Evolutionary conservation across 37 sponge, comb jelly and placozoan genomes (phyloP).

Genomic region (Theonella swinhoei): DNA sequence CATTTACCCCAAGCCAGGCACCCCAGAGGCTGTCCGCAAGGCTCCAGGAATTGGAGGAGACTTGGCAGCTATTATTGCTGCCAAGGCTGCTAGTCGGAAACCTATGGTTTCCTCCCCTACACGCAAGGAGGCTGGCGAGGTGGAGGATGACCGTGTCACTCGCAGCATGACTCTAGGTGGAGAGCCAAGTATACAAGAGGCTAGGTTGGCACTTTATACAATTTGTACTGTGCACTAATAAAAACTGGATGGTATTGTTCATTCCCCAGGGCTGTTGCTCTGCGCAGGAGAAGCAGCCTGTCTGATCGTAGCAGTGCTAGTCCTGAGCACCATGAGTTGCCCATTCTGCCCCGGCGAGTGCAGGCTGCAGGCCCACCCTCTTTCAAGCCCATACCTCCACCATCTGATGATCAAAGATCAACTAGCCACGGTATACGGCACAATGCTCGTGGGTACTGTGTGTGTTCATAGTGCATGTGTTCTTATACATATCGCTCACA

Average conservation of each 20-base stretch:
- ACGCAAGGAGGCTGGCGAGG: slow-evolving; percentile 39
- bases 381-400: slow-evolving; percentile 70
- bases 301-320: slow-evolving; percentile 14
- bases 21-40: background rate
- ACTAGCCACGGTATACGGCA: too few relatives aligned
- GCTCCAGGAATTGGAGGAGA: slow-evolving; percentile 26
- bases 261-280: slow-evolving; percentile 2
- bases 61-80: slow-evolving; percentile 68
- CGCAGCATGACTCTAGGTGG: slow-evolving; percentile 21
- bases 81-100: slow-evolving; percentile 66
- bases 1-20: slow-evolving; percentile 2
- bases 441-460: too few relatives aligned
- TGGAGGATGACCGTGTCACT: background rate
- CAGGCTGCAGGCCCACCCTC: slow-evolving; percentile 57
- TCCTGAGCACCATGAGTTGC: slow-evolving; percentile 29
- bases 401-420: slow-evolving; percentile 13
- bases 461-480: too few relatives aligned
- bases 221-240: too few relatives aligned
- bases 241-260: background rate
- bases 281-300: slow-evolving; percentile 29
- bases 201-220: too few relatives aligned
- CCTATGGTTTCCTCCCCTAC: slow-evolving; percentile 61
- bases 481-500: too few relatives aligned
- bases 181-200: background rate
- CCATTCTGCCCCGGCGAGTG: slow-evolving; percentile 42